Base-by-base conservation (phyloP, 2,888 invertebrate species). In the Miltochrista miniata region DNA sequence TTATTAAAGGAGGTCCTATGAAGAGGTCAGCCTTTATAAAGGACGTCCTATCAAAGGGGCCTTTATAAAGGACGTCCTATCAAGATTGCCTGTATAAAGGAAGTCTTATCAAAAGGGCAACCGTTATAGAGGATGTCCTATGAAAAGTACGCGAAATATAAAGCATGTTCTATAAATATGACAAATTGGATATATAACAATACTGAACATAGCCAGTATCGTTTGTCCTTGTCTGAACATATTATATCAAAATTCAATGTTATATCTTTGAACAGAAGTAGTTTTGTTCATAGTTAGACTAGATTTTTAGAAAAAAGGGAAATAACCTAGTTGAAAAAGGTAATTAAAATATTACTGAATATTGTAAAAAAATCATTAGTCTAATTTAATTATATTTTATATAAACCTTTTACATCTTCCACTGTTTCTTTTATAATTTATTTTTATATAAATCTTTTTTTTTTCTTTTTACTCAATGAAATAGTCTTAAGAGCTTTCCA, bases 231-330 rank as follows among this genome's bases (percentile, higher is more conserved):
- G 18, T 24, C 5, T 24, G 18, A 24, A 24, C 5, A n/a, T n/a
- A n/a, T 24, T 18, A 41, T 14, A 12, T 30, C 9, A 45, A 13
- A 11, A 9, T 30, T 35, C 30, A 10, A 37, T 38, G 13, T 5
- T 37, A 12, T 37, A 24, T 37, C 38, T 41, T 39, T 47, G 61
- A 65, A 64, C 59, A 64, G 61, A 68, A 48, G 1, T 36, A 24
- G 15, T 40, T 60, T 63, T 68, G 56, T 64, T 68, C 58, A n/a
- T 61, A 56, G 37, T 48, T 66, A 53, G 36, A 54, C 5, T 56
- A 56, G 54, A 45, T 54, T 51, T 48, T n/a, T 24, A 24, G 38
- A 49, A 14, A 44, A 36, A 51, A 56, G 64, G 68, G 61, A 60
- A 45, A 49, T 51, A 12, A 45, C 33, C n/a, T 13, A 15, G 38